Conservation (phyloP, 2,888 invertebrate genomes). For the Epirrita christyi region DNA sequence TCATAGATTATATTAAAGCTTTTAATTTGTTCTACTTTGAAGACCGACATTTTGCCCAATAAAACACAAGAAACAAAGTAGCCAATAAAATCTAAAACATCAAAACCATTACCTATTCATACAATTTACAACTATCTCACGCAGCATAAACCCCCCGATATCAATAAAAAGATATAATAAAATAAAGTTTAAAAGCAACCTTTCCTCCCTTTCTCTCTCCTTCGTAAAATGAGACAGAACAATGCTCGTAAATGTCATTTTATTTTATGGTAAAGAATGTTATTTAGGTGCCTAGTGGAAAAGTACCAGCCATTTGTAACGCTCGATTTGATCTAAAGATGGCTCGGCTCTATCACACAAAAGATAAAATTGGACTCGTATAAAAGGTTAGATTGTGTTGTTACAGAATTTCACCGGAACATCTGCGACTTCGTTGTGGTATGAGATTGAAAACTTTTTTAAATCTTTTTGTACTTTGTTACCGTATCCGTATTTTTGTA, state of each 20-base stretch:
- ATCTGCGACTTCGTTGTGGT: conserved; percentile 9
- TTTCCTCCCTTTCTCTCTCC: conserved; percentile 1
- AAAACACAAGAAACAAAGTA: too few relatives aligned
- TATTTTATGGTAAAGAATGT: conserved; percentile 34
- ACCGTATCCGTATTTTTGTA: too few relatives aligned
- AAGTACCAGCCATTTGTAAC: conserved; percentile 24
- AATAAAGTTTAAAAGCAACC: conserved; percentile 31
- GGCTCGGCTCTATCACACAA: conserved; percentile 19
- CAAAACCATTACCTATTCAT: neutral
- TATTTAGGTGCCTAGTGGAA: conserved; percentile 20
- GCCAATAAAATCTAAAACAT: too few relatives aligned
- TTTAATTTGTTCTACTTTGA: too few relatives aligned
- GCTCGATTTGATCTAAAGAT: conserved; percentile 29
- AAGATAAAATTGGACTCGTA: conserved; percentile 15
- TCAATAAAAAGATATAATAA: conserved; percentile 43
- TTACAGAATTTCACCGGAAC: conserved; percentile 8
- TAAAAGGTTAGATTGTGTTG: conserved; percentile 10
- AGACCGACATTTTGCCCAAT: too few relatives aligned
- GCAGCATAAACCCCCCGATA: conserved; percentile 19
- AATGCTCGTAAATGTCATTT: conserved; percentile 25
- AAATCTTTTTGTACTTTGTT: too few relatives aligned
- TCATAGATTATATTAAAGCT: too few relatives aligned
- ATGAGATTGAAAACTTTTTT: neutral
- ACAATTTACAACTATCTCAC: conserved; percentile 26
- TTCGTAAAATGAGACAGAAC: conserved; percentile 28